Conservation (phyloP, 2,888 invertebrate species). For the Gymnocheta viridis region DNA sequence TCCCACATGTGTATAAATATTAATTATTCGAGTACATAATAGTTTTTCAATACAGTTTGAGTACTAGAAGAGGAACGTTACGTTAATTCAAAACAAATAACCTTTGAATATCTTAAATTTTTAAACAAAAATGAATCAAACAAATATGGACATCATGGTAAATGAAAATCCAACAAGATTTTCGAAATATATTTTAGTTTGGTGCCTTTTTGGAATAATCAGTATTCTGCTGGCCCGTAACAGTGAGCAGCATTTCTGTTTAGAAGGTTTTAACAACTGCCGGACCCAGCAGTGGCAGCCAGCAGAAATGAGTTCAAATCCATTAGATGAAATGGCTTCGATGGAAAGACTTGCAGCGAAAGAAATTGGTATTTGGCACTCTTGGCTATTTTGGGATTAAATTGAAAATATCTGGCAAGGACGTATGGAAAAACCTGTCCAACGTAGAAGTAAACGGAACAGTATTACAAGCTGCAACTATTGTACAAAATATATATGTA, state of each 20-base stretch:
- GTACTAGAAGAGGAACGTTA: not conserved
- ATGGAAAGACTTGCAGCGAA: slow-evolving; percentile 24
- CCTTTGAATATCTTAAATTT: not conserved
- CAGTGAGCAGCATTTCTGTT: not conserved
- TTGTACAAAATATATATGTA: not conserved
- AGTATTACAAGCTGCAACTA: not conserved
- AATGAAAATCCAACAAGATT: slow-evolving; percentile 14
- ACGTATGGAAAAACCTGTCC: not conserved
- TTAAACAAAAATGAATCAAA: slow-evolving; percentile 21
- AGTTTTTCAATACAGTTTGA: not conserved
- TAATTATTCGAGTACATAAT: no score
- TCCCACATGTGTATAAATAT: no score
- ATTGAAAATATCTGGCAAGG: not conserved
- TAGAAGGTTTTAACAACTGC: not conserved
- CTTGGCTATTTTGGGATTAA: slow-evolving; percentile 38
- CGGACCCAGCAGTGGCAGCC: slow-evolving; percentile 1
- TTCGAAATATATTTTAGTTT: slow-evolving; percentile 29
- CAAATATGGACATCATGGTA: not conserved
- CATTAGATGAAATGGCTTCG: slow-evolving; percentile 2
- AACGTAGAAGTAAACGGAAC: not conserved
- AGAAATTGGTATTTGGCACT: slow-evolving; percentile 20
- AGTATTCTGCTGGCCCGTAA: not conserved
- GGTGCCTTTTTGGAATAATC: not conserved
- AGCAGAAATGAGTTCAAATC: not conserved
- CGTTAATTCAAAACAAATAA: not conserved